Base-by-base conservation (phyloP, 2,797 vertebrate genomes). In the Sebastes melanostomus region DNA sequence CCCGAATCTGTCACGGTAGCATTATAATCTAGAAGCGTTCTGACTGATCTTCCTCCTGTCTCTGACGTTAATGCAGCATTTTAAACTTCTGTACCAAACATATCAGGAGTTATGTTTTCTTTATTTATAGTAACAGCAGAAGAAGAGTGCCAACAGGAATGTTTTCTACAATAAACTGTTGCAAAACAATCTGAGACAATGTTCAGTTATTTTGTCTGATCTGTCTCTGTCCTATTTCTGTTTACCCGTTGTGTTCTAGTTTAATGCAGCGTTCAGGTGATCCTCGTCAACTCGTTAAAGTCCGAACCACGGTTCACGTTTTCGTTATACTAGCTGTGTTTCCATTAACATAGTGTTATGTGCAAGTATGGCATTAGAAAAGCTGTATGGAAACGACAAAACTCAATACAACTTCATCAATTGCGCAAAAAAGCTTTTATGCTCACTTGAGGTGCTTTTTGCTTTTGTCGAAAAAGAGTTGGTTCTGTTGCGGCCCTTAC, bases 151-250 rank as follows among this genome's bases (percentile, higher is more conserved):
- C 84, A 87, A 90, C 78, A 69, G n/a, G 20, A 62, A 18, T 24
- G 18, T 88, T 89, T 89, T 88, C 66, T 90, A 87, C 69, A 91
- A 91, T 92, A 90, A 92, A 89, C 50, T 77, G 46, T 42, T 85
- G 30, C 32, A 62, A 65, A 84, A 56, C 20, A 22, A n/a, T 22
- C 30, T 6, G 52, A 66, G 8, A n/a, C 6, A 18, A 0, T 13
- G 32, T 68, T 34, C 8, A 8, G 0, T 32, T 42, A 22, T 42
- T 32, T 34, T 11, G 25, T 52, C 9, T 65, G n/a, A 18, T 60
- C 20, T 2, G 36, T 38, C 36, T 38, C 36, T 1, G 36, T 38
- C 5, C 36, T 36, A 13, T 36, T 38, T 68, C 5, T n/a, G 12
- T 16, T 24, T 7, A 10, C 34, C 2, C 4, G 7, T 59, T 50